Conservation (phyloP, 2,113 vertebrate genomes). For the Notechis scutatus region DNA sequence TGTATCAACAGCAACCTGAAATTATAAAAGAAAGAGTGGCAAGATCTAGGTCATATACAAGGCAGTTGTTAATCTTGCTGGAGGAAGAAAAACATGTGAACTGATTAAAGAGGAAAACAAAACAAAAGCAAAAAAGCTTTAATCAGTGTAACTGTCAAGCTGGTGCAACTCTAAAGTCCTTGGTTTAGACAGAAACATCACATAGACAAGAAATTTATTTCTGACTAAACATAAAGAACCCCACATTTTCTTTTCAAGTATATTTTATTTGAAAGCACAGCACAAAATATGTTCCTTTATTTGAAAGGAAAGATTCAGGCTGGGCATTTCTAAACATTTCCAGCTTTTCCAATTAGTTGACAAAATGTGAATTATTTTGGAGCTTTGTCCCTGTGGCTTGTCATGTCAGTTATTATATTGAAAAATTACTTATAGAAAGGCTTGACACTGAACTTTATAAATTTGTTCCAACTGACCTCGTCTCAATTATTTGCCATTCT, state of each 20-base stretch:
- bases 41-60: conserved; percentile 3
- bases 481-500: conserved; percentile 63
- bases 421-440: conserved; percentile 58
- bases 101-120: conserved; percentile 48
- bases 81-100: conserved; percentile 13
- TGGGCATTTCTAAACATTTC: conserved; percentile 61
- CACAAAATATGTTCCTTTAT: conserved; percentile 29
- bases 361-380: conserved; percentile 62
- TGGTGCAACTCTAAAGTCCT: conserved; percentile 55
- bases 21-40: background rate
- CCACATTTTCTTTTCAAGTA: conserved; percentile 49
- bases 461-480: conserved; percentile 69
- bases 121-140: conserved; percentile 35
- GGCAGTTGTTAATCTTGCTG: conserved; percentile 26
- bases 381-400: conserved; percentile 46
- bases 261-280: conserved; percentile 51
- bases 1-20: conserved; percentile 16
- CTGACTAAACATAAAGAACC: conserved; percentile 53
- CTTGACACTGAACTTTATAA: conserved; percentile 57
- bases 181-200: conserved; percentile 63
- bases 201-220: conserved; percentile 59
- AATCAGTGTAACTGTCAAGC: conserved; percentile 60
- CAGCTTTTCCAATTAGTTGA: conserved; percentile 61
- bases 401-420: conserved; percentile 44
- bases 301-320: conserved; percentile 21